These are phyloP conservation scores for Sebastes schlegelii DNA, from an alignment of 2,113 vertebrate genomes.

Conservation along the genomic window DNA sequence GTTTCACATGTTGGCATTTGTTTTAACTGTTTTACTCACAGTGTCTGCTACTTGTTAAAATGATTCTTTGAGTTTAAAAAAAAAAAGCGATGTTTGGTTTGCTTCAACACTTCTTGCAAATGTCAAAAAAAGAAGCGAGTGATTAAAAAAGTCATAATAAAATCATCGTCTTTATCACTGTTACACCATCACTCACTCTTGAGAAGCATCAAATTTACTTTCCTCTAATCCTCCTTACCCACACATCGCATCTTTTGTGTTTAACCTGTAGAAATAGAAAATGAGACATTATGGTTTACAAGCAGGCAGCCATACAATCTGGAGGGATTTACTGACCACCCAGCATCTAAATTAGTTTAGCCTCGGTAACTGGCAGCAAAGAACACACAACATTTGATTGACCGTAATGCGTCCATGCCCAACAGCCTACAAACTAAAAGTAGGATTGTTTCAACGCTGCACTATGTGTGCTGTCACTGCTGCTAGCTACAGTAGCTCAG, in stretches of 20 bases:
- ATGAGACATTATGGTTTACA: background rate
- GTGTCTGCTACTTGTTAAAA: background rate
- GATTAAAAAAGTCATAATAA: slow-evolving; percentile 46
- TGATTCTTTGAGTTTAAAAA: background rate
- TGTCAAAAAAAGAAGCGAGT: slow-evolving; percentile 2
- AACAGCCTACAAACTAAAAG: background rate
- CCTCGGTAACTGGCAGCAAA: background rate
- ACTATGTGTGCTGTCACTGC: no score
- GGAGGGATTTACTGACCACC: slow-evolving; percentile 1
- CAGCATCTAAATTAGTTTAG: background rate
- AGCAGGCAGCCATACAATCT: background rate
- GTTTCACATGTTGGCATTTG: background rate
- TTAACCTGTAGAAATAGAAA: background rate
- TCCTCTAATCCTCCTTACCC: background rate
- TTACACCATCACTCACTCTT: background rate
- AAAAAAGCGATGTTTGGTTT: background rate
- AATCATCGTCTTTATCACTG: slow-evolving; percentile 11
- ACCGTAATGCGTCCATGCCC: background rate
- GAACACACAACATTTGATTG: background rate
- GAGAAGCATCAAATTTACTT: background rate
- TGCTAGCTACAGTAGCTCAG: no score
- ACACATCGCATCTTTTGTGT: background rate
- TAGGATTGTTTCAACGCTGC: background rate
- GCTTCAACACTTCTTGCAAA: slow-evolving; percentile 13
- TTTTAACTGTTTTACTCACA: slow-evolving; percentile 1